A percentile compares a stretch with the other conserved stretches of the same genome.
These are phyloP conservation scores for Megalurothrips usitatus DNA, from an alignment of 2,888 invertebrate genomes.

Conservation along the genomic window DNA sequence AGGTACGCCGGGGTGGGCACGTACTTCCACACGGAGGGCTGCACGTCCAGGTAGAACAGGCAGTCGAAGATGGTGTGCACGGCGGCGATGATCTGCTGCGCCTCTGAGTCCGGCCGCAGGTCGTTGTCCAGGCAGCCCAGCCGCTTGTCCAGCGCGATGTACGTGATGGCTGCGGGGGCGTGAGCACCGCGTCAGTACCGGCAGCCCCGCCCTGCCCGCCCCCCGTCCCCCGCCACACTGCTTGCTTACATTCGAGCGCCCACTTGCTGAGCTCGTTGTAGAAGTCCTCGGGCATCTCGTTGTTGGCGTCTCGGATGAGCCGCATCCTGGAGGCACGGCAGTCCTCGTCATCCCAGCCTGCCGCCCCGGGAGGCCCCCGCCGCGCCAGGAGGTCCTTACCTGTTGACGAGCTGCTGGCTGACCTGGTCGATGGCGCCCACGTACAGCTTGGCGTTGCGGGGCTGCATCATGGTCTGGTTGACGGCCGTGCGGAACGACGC, in stretches of 20 bases:
- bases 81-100: constrained; percentile 47
- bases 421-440: constrained; percentile 69
- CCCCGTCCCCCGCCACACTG: too few species aligned
- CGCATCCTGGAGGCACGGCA: constrained; percentile 43
- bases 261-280: constrained; percentile 56
- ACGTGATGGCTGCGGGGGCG: constrained; percentile 1
- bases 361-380: too few species aligned
- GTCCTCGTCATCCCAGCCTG: not conserved
- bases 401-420: constrained; percentile 67
- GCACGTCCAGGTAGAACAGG: constrained; percentile 43
- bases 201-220: not conserved
- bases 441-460: constrained; percentile 70
- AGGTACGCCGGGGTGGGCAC: constrained; percentile 43
- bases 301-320: constrained; percentile 42
- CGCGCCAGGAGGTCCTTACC: not conserved
- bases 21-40: constrained; percentile 44
- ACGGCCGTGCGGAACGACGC: constrained; percentile 77
- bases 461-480: constrained; percentile 76
- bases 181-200: too few species aligned
- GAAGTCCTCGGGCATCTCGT: constrained; percentile 50
- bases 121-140: constrained; percentile 47
- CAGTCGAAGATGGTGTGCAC: constrained; percentile 41
- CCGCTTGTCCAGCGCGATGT: constrained; percentile 47
- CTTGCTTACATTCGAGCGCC: constrained; percentile 55
- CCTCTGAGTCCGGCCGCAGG: constrained; percentile 43